Base-by-base conservation (phyloP, 1,140 invertebrate genomes). In the Atta colombica region DNA sequence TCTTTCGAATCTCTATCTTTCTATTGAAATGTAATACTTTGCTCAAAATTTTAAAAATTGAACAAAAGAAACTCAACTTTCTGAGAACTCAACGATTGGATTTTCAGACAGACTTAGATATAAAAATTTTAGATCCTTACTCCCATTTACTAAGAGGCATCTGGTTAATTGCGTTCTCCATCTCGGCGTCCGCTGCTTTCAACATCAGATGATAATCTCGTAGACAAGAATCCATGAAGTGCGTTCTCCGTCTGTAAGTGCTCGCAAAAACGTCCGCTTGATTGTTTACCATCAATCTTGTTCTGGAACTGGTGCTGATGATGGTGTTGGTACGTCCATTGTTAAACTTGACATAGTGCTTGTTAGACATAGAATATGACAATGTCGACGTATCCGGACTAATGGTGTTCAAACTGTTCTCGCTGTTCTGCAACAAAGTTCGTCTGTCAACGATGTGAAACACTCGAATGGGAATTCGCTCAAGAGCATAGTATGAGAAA, bases 81-180 rank as follows among this genome's bases (percentile, higher is more conserved):
- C 12, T 16, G 8, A 63, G 31, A 45, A 28, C 5, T 45, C 0
- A 77, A 49, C 8, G 0, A 77, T 25, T 35, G 8, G 5, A 6
- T 31, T 14, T 60, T 39, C 6, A 60, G 2, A 21, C 0, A 28
- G 12, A 66, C 3, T 25, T 25, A 4, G 35, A 31, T 65, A 2
- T 25, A 14, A 35, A 21, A 49, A 6, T 31, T 31, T 31, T 0
- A 31, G 6, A 72, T 95, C 1, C 96, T 96, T 93, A 97, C 97
- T 96, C 96, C 93, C 96, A 96, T 93, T 97, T 98, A 85, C 97
- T 97, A 84, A 97, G 96, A 10, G 97, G 97, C 97, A 98, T 97
- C 86, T 96, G 96, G 75, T 97, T 96, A 71, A 98, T 98, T 60
- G 97, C 97, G 53, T 97, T 96, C 61, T 96, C 96, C 97, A 98